phyloP scores from a whole-genome alignment of 2,888 invertebrate species.

The Zeuzera pyrina region DNA sequence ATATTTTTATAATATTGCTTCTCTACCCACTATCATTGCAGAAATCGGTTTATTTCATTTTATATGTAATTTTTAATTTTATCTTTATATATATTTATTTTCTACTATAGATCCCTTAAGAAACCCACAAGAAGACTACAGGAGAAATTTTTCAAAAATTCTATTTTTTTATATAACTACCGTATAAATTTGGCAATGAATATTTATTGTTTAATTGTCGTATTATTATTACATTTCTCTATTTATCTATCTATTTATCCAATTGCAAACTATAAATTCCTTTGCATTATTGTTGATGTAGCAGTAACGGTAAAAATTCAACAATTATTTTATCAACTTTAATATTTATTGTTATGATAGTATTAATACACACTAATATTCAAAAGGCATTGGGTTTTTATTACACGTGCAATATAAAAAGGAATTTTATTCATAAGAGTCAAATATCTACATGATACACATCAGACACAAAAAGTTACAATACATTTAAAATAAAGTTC shows the following conservation, averaged over 20 bases:
- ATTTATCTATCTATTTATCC: conserved; percentile 40
- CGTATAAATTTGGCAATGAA: conserved; percentile 62
- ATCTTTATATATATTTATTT: conserved; percentile 28
- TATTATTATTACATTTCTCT: conserved; percentile 28
- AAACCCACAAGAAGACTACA: conserved; percentile 50
- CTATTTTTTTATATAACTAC: conserved; percentile 50
- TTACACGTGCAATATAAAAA: too few species aligned
- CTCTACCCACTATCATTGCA: conserved; percentile 57
- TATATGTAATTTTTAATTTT: conserved; percentile 29
- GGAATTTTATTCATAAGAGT: too few species aligned
- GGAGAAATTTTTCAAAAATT: conserved; percentile 52
- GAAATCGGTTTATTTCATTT: conserved; percentile 27
- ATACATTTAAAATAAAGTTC: too few species aligned
- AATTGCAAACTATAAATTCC: conserved; percentile 61
- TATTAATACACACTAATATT: too few species aligned
- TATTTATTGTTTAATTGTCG: conserved; percentile 43
- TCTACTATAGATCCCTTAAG: conserved; percentile 39
- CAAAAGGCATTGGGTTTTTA: too few species aligned
- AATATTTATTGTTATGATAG: too few species aligned
- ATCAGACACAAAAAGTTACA: too few species aligned
- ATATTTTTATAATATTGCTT: conserved; percentile 51
- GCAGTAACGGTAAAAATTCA: conserved; percentile 26
- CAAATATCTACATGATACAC: too few species aligned
- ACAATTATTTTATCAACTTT: conserved; percentile 25
- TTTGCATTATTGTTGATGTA: conserved; percentile 45